Base-by-base conservation (phyloP, 2,888 invertebrate species). In the Morpho achilles region DNA sequence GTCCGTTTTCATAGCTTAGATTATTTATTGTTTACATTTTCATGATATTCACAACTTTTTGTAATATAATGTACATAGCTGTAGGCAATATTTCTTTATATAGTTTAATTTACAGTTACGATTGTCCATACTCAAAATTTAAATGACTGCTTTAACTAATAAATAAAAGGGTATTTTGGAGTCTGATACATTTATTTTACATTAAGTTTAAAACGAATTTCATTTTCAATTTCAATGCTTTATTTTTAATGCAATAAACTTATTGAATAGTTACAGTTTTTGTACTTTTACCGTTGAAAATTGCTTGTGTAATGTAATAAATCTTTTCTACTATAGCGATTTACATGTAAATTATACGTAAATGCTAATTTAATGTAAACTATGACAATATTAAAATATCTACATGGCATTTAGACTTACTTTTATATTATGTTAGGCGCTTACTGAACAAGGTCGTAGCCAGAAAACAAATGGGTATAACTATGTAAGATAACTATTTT, bases 371-470 rank as follows among this genome's bases (percentile, higher is more conserved):
- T 80, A 84, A 84, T 83, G 83, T 80, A 70, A 74, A 74, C 69
- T 84, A 87, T 88, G 89, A 90, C 89, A 90, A 90, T 90, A 90
- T 88, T 89, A 86, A 84, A 77, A 83, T 84, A 87, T 84, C 83
- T 85, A 83, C 79, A 80, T 77, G 76, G 79, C 81, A 76, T 79
- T 81, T 85, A 85, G 85, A 76, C 61, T 83, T 85, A 86, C 76
- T 84, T 55, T 55, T 55, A 55, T 49, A 55, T 44, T 50, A 55
- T 49, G n/a, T 44, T 55, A 55, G 3, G 55, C 49, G 44, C 49
- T 55, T 84, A 74, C 77, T 82, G 77, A 68, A 75, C 46, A 47
- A 47, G 53, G 47, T n/a, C 53, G 54, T 42, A 48, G 54, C 23
- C 54, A 48, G 22, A 46, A 45, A 32, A 32, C 5, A 32, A 32